A percentile compares a stretch with the other conserved stretches of the same genome.
Evolutionary conservation across 2,888 invertebrate species (phyloP).

Genomic region (Busseola fusca): DNA sequence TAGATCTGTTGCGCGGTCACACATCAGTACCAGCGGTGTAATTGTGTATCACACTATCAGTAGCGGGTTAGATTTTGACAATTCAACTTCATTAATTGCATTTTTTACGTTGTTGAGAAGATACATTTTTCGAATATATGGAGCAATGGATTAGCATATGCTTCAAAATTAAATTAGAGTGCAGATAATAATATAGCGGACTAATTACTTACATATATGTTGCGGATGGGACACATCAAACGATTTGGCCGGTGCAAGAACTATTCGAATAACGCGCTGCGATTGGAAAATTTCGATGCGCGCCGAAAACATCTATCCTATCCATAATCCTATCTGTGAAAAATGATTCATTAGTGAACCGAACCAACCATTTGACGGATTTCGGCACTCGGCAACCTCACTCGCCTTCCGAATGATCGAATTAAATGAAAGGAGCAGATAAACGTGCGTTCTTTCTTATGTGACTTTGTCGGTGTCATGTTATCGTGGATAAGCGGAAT

Average conservation of each 20-base stretch:
- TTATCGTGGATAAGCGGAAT: not conserved
- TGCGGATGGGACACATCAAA: not conserved
- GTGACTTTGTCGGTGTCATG: not conserved
- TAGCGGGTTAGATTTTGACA: no score
- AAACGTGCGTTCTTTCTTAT: not conserved
- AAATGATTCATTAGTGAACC: not conserved
- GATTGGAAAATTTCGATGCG: not conserved
- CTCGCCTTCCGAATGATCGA: not conserved
- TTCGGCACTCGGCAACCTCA: not conserved
- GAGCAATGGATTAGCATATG: no score
- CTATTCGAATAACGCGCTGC: no score
- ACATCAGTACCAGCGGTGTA: not conserved
- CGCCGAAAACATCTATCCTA: not conserved
- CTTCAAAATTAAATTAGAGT: no score
- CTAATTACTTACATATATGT: not conserved
- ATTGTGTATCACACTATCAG: no score
- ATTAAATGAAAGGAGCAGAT: not conserved
- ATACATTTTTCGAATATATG: no score
- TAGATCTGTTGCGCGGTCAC: not conserved
- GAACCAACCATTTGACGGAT: not conserved
- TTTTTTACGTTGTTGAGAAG: no score
- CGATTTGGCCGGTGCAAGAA: not conserved
- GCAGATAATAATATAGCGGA: not conserved
- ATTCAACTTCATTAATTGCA: no score
- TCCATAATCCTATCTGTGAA: not conserved